A percentile compares a stretch with the other conserved stretches of the same genome.
These are phyloP conservation scores for Rhynchomys soricoides DNA, from an alignment of 2,113 vertebrate species.

Conservation along the genomic window DNA sequence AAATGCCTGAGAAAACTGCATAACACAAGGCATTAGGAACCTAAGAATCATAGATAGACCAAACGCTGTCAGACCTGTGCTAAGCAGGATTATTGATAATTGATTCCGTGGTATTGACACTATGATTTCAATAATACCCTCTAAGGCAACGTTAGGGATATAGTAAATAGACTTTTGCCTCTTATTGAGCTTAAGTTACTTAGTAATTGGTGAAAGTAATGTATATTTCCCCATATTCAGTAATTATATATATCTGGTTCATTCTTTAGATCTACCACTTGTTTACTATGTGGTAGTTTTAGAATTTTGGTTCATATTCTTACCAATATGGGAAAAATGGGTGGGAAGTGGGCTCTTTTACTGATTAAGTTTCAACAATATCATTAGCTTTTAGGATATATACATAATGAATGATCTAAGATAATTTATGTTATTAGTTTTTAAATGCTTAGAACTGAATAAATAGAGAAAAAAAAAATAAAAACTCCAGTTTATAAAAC, in stretches of 20 bases:
- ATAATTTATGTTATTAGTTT: background rate
- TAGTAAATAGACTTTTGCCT: background rate
- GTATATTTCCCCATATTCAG: background rate
- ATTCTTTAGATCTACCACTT: background rate
- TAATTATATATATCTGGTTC: background rate
- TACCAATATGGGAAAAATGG: background rate
- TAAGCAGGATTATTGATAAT: background rate
- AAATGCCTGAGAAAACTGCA: background rate
- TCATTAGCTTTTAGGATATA: background rate
- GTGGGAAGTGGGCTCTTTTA: accelerated
- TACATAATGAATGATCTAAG: background rate
- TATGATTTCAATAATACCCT: background rate
- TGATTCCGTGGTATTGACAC: background rate
- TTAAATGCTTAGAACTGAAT: background rate
- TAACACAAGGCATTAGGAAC: background rate
- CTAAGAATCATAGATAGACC: background rate
- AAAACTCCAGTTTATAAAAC: background rate
- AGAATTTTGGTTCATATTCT: background rate
- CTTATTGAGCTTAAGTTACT: background rate
- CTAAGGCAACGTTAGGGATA: background rate
- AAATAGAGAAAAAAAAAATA: background rate
- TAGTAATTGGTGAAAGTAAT: background rate
- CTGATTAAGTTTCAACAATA: background rate
- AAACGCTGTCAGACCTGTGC: background rate
- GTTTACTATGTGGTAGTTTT: background rate